These are phyloP conservation scores for Myathropa florea DNA, from an alignment of 2,888 invertebrate species.

Conservation along the genomic window DNA sequence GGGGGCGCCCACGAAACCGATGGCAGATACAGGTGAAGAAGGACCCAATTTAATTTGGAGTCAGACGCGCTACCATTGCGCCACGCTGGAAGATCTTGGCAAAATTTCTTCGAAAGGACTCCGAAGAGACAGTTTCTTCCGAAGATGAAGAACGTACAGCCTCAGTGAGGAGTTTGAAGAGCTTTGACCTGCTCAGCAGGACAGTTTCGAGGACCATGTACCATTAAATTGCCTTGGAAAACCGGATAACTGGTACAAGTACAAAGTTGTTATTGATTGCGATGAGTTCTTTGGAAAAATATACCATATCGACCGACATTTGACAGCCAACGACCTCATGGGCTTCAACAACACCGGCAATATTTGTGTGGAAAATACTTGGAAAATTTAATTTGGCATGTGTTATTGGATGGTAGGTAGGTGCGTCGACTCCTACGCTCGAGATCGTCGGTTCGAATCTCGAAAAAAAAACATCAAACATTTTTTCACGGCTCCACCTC, in stretches of 20 bases:
- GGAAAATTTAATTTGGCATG: too few species aligned
- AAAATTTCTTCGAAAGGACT: constrained; percentile 83
- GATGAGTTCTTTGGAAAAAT: constrained; percentile 83
- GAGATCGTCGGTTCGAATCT: too few species aligned
- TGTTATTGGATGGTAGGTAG: too few species aligned
- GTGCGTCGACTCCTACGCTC: too few species aligned
- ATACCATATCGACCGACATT: constrained; percentile 83
- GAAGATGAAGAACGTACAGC: constrained; percentile 80
- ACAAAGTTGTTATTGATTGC: constrained; percentile 81
- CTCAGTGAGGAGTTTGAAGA: constrained; percentile 83
- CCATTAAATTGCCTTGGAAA: constrained; percentile 80
- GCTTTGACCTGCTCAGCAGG: constrained; percentile 83
- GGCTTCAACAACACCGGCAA: constrained; percentile 92
- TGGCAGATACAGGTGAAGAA: too few species aligned
- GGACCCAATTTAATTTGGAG: too few species aligned
- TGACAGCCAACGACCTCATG: constrained; percentile 87
- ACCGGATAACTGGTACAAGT: constrained; percentile 84
- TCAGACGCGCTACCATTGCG: too few species aligned
- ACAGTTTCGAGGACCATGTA: constrained; percentile 80
- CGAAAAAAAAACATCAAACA: too few species aligned
- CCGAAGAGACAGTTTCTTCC: constrained; percentile 79
- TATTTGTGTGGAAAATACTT: constrained; percentile 88
- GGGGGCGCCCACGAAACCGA: too few species aligned
- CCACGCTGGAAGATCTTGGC: constrained; percentile 87
- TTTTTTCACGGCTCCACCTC: too few species aligned